These are phyloP conservation scores for Drepana arcuata DNA, from an alignment of 1,140 invertebrate species.

Conservation along the genomic window DNA sequence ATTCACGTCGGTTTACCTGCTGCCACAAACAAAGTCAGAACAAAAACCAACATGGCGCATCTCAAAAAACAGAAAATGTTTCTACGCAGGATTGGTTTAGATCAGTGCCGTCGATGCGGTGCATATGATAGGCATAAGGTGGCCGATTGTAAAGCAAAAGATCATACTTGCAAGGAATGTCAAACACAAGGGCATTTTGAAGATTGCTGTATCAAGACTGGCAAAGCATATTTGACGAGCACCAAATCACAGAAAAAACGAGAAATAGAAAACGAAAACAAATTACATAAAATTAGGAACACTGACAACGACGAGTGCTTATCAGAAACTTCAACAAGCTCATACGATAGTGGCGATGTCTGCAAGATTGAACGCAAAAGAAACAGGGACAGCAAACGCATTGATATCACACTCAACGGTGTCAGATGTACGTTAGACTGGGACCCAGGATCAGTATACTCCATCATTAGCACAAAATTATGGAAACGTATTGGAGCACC, in stretches of 20 bases:
- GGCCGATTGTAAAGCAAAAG: background rate
- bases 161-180: background rate
- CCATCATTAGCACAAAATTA: conserved; percentile 7
- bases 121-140: background rate
- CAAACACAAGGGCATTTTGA: background rate
- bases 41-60: background rate
- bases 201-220: background rate
- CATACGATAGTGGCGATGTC: background rate
- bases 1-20: too few species aligned
- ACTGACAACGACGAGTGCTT: too few species aligned
- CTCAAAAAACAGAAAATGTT: background rate
- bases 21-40: too few species aligned
- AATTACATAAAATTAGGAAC: too few species aligned
- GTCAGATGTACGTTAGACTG: conserved; percentile 5
- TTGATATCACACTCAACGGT: conserved; percentile 4
- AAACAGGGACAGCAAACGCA: background rate
- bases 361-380: background rate
- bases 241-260: too few species aligned
- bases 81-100: background rate
- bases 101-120: background rate
- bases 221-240: background rate
- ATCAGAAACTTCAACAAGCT: background rate
- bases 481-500: conserved; percentile 6
- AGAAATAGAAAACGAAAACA: too few species aligned
- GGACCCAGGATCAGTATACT: conserved; percentile 6